A percentile compares a stretch with the other conserved stretches of the same genome.
Evolutionary conservation across 92 coral and sea anemone genomes (phyloP).

Genomic region (Porites divaricata): DNA sequence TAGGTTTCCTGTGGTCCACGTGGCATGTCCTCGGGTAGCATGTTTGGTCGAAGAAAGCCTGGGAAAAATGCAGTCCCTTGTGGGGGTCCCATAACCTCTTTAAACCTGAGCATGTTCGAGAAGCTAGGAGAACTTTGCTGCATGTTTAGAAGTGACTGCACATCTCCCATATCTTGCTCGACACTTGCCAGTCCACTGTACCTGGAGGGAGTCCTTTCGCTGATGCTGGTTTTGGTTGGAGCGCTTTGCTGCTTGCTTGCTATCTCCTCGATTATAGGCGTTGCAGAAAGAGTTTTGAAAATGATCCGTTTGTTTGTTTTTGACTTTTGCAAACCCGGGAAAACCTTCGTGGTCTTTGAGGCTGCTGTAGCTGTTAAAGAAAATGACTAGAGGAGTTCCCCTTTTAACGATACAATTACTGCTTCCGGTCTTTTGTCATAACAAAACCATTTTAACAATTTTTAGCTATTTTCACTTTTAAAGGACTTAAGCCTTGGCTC

Average conservation of each 20-base stretch:
- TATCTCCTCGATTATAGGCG: constrained; percentile 28
- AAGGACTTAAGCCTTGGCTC: too few species aligned
- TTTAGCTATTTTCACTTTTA: too few species aligned
- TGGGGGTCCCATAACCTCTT: constrained; percentile 4
- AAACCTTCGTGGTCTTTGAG: background rate
- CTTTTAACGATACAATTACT: background rate
- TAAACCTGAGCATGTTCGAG: background rate
- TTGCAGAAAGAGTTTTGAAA: constrained; percentile 31
- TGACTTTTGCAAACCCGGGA: background rate
- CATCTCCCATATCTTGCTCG: constrained; percentile 3
- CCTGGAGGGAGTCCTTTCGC: background rate
- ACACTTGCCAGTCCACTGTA: constrained; percentile 6
- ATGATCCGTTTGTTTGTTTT: constrained; percentile 23
- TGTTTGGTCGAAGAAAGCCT: background rate
- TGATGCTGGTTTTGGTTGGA: background rate
- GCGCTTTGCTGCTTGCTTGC: constrained; percentile 10
- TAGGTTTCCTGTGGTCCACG: constrained; percentile 3
- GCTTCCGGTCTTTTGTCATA: too few species aligned
- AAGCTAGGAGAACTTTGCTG: background rate
- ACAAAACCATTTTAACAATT: too few species aligned
- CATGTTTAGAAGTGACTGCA: constrained; percentile 16
- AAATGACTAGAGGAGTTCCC: background rate
- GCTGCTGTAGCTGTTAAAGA: constrained; percentile 2
- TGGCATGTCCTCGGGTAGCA: constrained; percentile 17
- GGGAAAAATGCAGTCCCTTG: background rate